Conservation (phyloP, 2,797 vertebrate genomes). For the Ctenosaura bakeri region DNA sequence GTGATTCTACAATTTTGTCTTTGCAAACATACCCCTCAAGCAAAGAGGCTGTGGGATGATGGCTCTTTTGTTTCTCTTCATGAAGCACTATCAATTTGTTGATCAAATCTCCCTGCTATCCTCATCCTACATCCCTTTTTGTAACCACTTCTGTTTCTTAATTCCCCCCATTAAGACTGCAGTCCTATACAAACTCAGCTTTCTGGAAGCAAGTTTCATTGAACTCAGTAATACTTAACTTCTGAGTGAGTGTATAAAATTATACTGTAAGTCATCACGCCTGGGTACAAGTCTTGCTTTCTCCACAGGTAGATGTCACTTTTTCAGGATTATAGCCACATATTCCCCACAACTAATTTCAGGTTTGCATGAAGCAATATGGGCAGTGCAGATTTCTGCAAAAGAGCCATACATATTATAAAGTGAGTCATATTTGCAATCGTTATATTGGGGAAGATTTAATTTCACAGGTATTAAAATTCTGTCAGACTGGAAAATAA, state of each 20-base stretch:
- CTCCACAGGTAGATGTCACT: background rate
- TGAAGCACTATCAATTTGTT: background rate
- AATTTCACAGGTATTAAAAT: slow-evolving; percentile 46
- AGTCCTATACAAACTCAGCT: background rate
- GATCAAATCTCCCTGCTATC: background rate
- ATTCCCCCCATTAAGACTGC: background rate
- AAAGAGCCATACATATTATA: slow-evolving; percentile 11
- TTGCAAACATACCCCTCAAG: background rate
- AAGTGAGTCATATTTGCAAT: slow-evolving; percentile 34
- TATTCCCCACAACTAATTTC: background rate
- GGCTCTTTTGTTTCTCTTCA: background rate
- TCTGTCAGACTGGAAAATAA: slow-evolving; percentile 29
- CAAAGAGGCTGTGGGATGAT: background rate
- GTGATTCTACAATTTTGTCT: too few relatives aligned
- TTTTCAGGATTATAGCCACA: slow-evolving; percentile 1
- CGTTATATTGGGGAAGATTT: slow-evolving; percentile 21
- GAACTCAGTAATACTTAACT: background rate
- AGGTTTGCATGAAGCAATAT: slow-evolving; percentile 15
- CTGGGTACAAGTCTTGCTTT: background rate
- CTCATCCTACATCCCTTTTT: background rate
- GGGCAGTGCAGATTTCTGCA: background rate
- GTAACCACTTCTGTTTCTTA: background rate
- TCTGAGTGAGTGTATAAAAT: background rate
- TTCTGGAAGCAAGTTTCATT: background rate
- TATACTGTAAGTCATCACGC: background rate